Evolutionary conservation across 2,113 vertebrate genomes (phyloP), one percentile per base, ranked within the genome.

Genomic region (Gnathonemus echidnorhynchus): DNA sequence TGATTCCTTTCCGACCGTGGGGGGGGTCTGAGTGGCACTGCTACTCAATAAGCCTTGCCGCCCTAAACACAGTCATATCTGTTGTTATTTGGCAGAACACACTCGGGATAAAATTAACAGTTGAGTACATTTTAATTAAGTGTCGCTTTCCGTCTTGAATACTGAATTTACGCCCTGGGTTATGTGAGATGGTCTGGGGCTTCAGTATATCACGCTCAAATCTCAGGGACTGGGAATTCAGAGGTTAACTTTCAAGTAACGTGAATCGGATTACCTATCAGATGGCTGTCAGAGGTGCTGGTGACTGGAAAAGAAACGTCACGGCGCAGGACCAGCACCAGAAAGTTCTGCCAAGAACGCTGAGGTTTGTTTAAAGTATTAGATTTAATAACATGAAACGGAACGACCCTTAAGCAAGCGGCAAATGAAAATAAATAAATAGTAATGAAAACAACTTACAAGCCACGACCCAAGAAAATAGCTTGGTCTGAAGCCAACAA

Each of bases 211-310:
- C 74, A 83, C 19, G 10, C 80, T 45, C 11, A 74, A 70, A 50
- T 31, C 48, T 39, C 5, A 10, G 21, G 86, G 92, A 90, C 90
- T 90, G 77, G 90, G 52, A 91, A 92, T 90, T 90, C 53, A 85
- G 88, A 91, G 90, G 89, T 91, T 46, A 88, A 88, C 70, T 89
- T 89, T 88, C 92, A 92, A 90, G 92, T 62, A 62, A n/a, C 56
- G 56, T 62, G 56, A 53, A 9, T 2, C 31, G 89, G 93, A 80
- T 95, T 96, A 95, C 94, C 93, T 93, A 94, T 95, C 95, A 90
- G 74, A 92, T 96, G 92, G 91, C 94, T 86, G 56, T 86, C 87
- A 3, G 48, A 77, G 77, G 17, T 89, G 88, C 58, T 86, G 86
- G 74, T 90, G 92, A 90, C 56, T 90, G 58, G 90, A 90, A 88